phyloP scores from a whole-genome alignment of 2,888 invertebrate species.

The Schizaphis graminum region DNA sequence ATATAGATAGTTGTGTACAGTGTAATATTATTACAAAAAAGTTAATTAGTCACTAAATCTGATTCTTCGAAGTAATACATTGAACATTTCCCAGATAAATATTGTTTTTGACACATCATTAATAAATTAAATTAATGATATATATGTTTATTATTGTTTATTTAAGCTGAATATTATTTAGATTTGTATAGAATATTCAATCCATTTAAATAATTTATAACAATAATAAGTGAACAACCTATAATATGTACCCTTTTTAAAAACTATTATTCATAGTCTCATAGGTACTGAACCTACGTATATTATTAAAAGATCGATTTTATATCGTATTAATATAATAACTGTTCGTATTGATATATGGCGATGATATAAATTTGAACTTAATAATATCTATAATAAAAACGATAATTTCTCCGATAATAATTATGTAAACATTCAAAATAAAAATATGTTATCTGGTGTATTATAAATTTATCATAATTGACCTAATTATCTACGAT shows the following conservation, averaged over 20 bases:
- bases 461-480: background rate
- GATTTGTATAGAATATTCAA: background rate
- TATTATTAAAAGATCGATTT: background rate
- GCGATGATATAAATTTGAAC: background rate
- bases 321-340: background rate
- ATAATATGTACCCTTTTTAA: background rate
- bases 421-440: no score
- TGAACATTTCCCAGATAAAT: background rate
- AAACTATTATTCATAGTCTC: no score
- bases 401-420: background rate
- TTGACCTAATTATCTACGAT: background rate
- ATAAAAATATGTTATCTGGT: background rate
- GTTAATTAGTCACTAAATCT: accelerated
- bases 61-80: background rate
- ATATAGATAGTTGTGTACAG: background rate
- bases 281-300: background rate
- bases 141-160: background rate
- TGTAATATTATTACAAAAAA: background rate
- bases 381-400: background rate
- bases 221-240: background rate
- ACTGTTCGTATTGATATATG: background rate
- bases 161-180: background rate
- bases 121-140: background rate
- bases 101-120: background rate
- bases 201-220: background rate